Conservation (phyloP, 2,113 vertebrate genomes). For the Cichladusa arquata region DNA sequence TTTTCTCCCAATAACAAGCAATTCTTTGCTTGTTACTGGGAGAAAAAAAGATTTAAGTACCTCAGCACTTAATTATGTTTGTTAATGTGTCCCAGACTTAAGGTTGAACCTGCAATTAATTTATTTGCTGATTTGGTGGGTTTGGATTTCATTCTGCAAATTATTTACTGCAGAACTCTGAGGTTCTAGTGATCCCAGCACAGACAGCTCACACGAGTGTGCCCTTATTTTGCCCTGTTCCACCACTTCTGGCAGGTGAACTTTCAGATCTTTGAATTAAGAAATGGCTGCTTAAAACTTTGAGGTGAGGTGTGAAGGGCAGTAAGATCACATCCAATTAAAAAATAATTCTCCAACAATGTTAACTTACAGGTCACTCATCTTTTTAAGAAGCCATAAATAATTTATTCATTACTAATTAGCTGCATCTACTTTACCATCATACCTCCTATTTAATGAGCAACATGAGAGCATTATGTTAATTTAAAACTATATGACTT, state of each 20-base stretch:
- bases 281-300: not conserved
- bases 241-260: not conserved
- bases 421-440: slow-evolving; percentile 34
- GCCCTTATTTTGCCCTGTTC: not conserved
- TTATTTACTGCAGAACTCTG: not conserved
- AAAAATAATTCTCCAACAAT: slow-evolving; percentile 56
- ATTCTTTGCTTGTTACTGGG: not conserved
- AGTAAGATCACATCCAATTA: slow-evolving; percentile 59
- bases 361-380: slow-evolving; percentile 58
- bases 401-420: slow-evolving; percentile 71
- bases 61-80: not conserved
- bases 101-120: not conserved
- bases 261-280: not conserved
- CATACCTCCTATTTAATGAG: slow-evolving; percentile 54
- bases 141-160: not conserved
- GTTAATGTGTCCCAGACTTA: not conserved
- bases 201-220: not conserved
- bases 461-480: not conserved
- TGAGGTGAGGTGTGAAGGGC: slow-evolving; percentile 1
- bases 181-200: not conserved
- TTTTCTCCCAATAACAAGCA: not conserved
- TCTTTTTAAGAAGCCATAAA: slow-evolving; percentile 62
- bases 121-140: not conserved
- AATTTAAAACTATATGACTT: slow-evolving; percentile 24
- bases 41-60: not conserved